These are phyloP conservation scores for Ranitomeya imitator DNA, from an alignment of 2,113 vertebrate species.

Conservation along the genomic window DNA sequence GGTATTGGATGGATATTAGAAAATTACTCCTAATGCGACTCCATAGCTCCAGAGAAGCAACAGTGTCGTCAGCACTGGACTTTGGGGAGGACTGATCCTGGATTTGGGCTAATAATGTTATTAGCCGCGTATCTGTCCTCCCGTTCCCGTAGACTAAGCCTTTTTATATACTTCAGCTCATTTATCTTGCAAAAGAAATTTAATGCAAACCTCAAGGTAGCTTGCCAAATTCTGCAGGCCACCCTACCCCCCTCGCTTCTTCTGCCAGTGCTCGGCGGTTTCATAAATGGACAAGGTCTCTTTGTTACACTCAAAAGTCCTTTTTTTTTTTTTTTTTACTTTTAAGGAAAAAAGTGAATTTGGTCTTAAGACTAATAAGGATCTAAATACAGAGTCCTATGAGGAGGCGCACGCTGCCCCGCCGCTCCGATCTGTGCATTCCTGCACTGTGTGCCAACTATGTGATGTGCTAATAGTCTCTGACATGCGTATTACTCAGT, in stretches of 20 bases:
- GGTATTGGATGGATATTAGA: not conserved
- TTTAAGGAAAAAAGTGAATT: not conserved
- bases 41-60: not conserved
- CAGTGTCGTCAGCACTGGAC: not conserved
- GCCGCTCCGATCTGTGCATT: not conserved
- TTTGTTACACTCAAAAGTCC: slow-evolving; percentile 22
- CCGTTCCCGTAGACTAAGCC: not conserved
- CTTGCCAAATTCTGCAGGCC: slow-evolving; percentile 30
- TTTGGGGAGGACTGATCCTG: not conserved
- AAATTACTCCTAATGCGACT: not conserved
- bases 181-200: slow-evolving; percentile 42
- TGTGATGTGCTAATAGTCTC: not conserved
- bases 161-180: slow-evolving; percentile 1
- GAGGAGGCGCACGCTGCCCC: not conserved
- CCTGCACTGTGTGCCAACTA: slow-evolving; percentile 1
- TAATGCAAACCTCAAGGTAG: slow-evolving; percentile 43
- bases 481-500: not conserved
- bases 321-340: not conserved
- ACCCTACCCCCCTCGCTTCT: not conserved
- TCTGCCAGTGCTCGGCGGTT: slow-evolving; percentile 39
- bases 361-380: slow-evolving; percentile 28
- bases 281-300: slow-evolving; percentile 26
- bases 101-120: not conserved
- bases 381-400: not conserved
- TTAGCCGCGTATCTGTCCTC: not conserved